Percentiles rank a stretch among this genome's conserved stretches.
Conservation (phyloP, 1,140 invertebrate species). For the Zaprionus lachaisei region DNA sequence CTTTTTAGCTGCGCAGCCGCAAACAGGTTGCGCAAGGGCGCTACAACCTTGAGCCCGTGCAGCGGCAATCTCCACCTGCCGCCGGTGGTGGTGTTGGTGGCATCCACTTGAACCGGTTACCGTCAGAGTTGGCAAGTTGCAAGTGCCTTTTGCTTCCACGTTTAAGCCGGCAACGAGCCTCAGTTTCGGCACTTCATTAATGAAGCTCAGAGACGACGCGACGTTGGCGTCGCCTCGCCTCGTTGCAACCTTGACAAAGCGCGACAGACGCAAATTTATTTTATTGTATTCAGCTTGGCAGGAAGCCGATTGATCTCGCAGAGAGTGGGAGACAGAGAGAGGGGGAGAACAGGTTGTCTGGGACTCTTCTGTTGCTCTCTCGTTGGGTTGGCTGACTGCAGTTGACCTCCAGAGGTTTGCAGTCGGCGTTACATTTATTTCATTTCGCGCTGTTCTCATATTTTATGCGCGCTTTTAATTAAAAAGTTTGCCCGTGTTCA, state of each 20-base stretch:
- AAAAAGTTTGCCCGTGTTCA: conserved; percentile 63
- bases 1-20: conserved; percentile 49
- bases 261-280: conserved; percentile 66
- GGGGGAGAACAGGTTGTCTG: conserved; percentile 49
- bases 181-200: conserved; percentile 82
- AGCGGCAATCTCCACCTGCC: conserved; percentile 71
- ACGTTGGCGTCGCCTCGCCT: conserved; percentile 26
- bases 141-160: conserved; percentile 55
- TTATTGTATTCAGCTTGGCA: conserved; percentile 45
- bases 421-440: conserved; percentile 60
- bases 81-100: conserved; percentile 25
- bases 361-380: conserved; percentile 5
- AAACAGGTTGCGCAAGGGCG: conserved; percentile 77
- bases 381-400: conserved; percentile 61
- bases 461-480: conserved; percentile 67
- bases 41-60: conserved; percentile 58
- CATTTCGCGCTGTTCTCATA: conserved; percentile 27
- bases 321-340: neutral
- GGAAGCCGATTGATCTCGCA: conserved; percentile 44
- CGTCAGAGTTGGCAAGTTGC: conserved; percentile 27
- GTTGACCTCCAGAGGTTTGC: conserved; percentile 68
- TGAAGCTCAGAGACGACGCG: conserved; percentile 51
- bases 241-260: conserved; percentile 62
- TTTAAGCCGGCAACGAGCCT: conserved; percentile 50
- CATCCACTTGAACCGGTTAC: conserved; percentile 69